Evolutionary conservation across 2,113 vertebrate genomes (phyloP), one percentile per base, ranked within the genome.

Genomic region (Cynoglossus semilaevis): DNA sequence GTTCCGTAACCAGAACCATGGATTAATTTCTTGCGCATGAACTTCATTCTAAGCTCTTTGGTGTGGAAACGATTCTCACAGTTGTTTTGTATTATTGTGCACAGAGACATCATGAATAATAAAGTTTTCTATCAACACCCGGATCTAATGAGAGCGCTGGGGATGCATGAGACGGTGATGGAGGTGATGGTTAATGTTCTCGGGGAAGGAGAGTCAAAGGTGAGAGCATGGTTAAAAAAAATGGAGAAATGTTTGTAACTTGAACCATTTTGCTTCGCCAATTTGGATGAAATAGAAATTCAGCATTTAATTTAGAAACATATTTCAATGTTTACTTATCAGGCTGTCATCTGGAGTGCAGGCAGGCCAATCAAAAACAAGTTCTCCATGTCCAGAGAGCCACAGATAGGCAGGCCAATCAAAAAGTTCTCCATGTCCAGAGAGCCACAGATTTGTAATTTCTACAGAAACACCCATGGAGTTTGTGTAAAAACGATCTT

Each of bases 161-260:
- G 94, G 1, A 97, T 98, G 94, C 96, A 98, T n/a, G 95, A 98
- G 79, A 97, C 95, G 0, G 96, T 98, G 66, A 98, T 98, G 96
- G 94, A 98, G 64, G 95, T 98, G 68, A 98, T 98, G 96, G 96
- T 98, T 54, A 97, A 96, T 51, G 96, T 98, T 44, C 91, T 98
- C 14, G 94, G 94, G 54, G 93, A 94, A 51, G 92, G 92, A 17
- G 91, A 94, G 69, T 94, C 93, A 43, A 97, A 96, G 93, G 96
- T 98, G 90, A 84, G 71, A 18, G 8, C 53, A 15, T 8, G 15
- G 15, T 45, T 15, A 13, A 10, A 1, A 9, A 13, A 12, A 7
- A 7, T 9, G 37, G 5, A 40, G 12, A 40, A 40, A 40, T 41
- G 38, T 41, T 11, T 12, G 1, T 13, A 41, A 41, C 14, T 11